Base-by-base conservation (phyloP, 37 sponge, comb jelly and placozoan genomes). In the Oscarella lobularis region DNA sequence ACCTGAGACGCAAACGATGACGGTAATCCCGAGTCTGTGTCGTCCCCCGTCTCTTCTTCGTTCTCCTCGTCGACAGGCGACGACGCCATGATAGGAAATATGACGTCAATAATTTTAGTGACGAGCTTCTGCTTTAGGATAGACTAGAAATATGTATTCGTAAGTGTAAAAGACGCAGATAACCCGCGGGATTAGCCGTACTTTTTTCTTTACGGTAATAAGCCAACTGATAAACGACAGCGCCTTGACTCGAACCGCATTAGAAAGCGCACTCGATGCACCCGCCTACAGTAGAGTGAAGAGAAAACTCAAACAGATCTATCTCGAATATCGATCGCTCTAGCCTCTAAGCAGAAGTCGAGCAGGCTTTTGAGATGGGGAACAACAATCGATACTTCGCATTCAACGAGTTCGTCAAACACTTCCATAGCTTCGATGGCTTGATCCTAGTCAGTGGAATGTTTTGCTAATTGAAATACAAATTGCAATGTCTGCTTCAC, bases 391-490 rank as follows among this genome's bases (percentile, higher is more conserved):
- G 81, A 79, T 2, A 97, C 83, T 35, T 97, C 94, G 73, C 87
- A 85, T 65, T 97, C 99, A 33, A 90, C 68, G 41, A 97, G 74
- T 67, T 93, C 87, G 72, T 97, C 99, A 84, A 97, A 97, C 77
- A 97, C 74, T 65, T 97, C 99, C 91, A 97, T 87, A 14, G 89
- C 95, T n/a, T 93, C 92, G 71, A 84, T 85, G 0, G 99, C 99
- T 14, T 90, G 77, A 35, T 88, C 89, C 89, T 95, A 54, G 1
- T 33, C 14, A 37, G 41, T 38, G 31, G 39, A 29, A 36, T 35
- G 38, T 48, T 48, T 27, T 48, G 60, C 9, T 48, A 48, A 36
- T 38, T 36, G 3, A 31, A 70, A 38, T 35, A 40, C 75, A 74
- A 32, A 74, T 9, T 29, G 27, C 9, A 9, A 70, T 27, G 35